These are phyloP conservation scores for Saguinus imperator DNA, from an alignment of 2,113 vertebrate species.

Conservation along the genomic window DNA sequence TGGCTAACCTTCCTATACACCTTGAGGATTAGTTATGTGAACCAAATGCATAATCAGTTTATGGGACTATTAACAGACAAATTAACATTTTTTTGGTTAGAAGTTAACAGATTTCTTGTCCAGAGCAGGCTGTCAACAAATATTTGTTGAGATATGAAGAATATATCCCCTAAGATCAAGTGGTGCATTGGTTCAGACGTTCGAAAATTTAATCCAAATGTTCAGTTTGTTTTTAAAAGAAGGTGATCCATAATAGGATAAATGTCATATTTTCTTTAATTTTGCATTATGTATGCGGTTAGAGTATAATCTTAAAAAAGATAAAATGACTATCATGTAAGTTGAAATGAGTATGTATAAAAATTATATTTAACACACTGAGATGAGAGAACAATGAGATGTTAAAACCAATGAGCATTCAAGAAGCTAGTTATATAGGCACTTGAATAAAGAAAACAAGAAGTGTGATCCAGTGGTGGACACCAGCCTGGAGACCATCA, in stretches of 20 bases:
- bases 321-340: neutral
- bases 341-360: neutral
- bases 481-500: neutral
- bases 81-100: neutral
- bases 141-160: neutral
- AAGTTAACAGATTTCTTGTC: neutral
- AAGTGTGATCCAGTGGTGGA: too few species aligned
- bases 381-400: neutral
- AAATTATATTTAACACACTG: neutral
- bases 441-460: neutral
- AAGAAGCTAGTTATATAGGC: neutral
- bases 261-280: neutral
- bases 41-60: neutral
- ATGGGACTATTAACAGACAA: neutral
- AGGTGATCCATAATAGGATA: neutral
- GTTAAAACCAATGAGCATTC: neutral
- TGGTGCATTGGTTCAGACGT: neutral
- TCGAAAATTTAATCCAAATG: neutral
- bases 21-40: neutral
- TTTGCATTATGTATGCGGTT: neutral
- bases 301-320: conserved; percentile 24
- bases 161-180: neutral
- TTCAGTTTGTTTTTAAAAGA: neutral
- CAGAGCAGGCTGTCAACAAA: neutral
- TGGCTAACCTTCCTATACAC: neutral